Evolutionary conservation across 2,888 invertebrate species (phyloP), one percentile per base, ranked within the genome.

Genomic region (Nomada hirtipes): DNA sequence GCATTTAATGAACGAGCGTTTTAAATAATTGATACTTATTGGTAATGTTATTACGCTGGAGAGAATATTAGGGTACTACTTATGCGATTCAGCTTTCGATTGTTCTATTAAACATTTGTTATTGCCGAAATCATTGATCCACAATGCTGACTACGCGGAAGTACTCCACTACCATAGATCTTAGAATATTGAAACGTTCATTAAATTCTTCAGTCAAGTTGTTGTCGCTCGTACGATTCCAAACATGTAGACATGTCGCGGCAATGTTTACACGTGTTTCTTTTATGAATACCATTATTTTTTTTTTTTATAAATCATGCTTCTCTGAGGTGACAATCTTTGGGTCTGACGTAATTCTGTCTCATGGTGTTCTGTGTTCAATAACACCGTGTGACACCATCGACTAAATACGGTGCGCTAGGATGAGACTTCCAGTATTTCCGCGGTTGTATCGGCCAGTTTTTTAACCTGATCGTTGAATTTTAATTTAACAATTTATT

Each of bases 311-410:
- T 50, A 52, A 65, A 44, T 65, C 60, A 59, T 53, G 42, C 20
- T 60, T 61, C 55, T 74, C 59, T 79, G 20, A 67, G 63, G 70
- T 59, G 60, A 57, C 76, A 76, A 71, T 73, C 71, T 75, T 64
- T 83, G 55, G 26, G 57, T 47, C 75, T 85, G 87, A 87, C 76
- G 78, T 72, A 87, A 86, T 83, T 75, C 73, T 2, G 36, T 47
- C 23, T 42, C 75, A 82, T 73, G 81, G 78, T 87, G 76, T 86
- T 76, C 72, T 79, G 78, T 87, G 76, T 86, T 76, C 72, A 44
- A 55, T 65, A 83, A 80, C 52, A 65, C n/a, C 20, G 60, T 57
- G 59, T 79, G 84, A 77, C 76, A 87, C 74, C 67, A 70, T 82
- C 86, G 18, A 4, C 86, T 78, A 86, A 84, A 86, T 87, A 85